Conservation (phyloP, 30 jellyfish, hydroid and myxozoan genomes). For the Phacellophora camtschatica region DNA sequence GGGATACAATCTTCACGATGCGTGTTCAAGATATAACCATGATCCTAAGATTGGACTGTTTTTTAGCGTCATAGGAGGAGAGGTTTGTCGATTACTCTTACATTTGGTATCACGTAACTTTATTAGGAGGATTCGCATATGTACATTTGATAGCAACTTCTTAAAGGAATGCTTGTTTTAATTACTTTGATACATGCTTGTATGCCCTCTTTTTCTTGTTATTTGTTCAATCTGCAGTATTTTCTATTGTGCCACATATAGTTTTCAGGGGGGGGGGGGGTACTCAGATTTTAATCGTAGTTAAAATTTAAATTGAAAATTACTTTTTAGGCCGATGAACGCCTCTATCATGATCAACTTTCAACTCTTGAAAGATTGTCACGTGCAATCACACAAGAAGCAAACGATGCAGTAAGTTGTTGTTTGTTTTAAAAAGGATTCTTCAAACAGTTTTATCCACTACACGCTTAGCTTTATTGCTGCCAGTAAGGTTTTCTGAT, state of each 20-base stretch:
- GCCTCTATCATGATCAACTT: constrained; percentile 51
- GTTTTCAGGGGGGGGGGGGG: no score
- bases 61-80: constrained; percentile 45
- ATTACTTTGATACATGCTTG: no score
- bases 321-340: constrained; percentile 60
- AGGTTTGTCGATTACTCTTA: constrained; percentile 27
- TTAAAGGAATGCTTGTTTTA: no score
- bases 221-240: no score
- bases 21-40: constrained; percentile 69
- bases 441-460: no score
- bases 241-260: no score
- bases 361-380: constrained; percentile 39
- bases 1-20: constrained; percentile 95
- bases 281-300: no score
- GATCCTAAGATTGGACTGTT: constrained; percentile 69
- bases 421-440: not conserved
- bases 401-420: constrained; percentile 41
- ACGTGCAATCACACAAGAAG: constrained; percentile 24
- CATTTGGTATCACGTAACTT: not conserved
- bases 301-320: no score
- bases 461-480: no score
- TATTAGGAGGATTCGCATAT: not conserved
- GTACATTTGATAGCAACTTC: not conserved
- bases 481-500: no score
- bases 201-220: no score